Base-by-base conservation (phyloP, 2,797 vertebrate species). In the Prunella strophiata region DNA sequence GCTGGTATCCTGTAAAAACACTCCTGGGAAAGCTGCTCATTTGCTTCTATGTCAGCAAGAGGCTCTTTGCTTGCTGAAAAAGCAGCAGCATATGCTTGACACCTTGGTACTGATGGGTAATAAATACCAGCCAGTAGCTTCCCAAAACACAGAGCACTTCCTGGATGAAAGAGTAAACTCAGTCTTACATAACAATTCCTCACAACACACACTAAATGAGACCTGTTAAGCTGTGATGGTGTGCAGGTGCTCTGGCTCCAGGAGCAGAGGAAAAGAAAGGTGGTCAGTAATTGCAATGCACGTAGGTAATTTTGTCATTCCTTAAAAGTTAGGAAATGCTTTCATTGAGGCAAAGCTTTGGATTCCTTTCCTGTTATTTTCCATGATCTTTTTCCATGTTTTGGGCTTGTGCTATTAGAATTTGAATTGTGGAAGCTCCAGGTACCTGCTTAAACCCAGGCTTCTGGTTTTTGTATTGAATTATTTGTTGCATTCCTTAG, bases 1-100 rank as follows among this genome's bases (percentile, higher is more conserved):
- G 29, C 50, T 94, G n/a, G 30, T 92, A 65, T 91, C 50, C 73
- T 83, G 58, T 91, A 73, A 94, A 96, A 95, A 79, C 26, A 62
- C 90, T 88, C 70, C 45, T 82, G 87, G 85, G 86, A 86, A 93
- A 87, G 68, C 81, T 85, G 51, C 54, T 95, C 32, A 30, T 75
- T 94, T 95, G 58, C 59, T 91, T 86, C 76, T 72, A 11, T 89
- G 84, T 81, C 81, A 91, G 55, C 18, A 58, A 92, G 76, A 90
- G 26, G 19, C 54, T 90, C 70, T 92, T 79, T 59, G 42, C 30
- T 81, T 36, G 59, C 59, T 70, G 42, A 54, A 61, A 85, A 73
- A 85, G 50, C 74, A 93, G 50, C 57, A 62, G 78, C 73, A 87
- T 85, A 16, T 62, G 70, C 74, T 91, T 80, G 91, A 91, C 91